A percentile compares a stretch with the other conserved stretches of the same genome.
Evolutionary conservation across 2,113 vertebrate species (phyloP).

Genomic region (Erythrocercus mccallii): DNA sequence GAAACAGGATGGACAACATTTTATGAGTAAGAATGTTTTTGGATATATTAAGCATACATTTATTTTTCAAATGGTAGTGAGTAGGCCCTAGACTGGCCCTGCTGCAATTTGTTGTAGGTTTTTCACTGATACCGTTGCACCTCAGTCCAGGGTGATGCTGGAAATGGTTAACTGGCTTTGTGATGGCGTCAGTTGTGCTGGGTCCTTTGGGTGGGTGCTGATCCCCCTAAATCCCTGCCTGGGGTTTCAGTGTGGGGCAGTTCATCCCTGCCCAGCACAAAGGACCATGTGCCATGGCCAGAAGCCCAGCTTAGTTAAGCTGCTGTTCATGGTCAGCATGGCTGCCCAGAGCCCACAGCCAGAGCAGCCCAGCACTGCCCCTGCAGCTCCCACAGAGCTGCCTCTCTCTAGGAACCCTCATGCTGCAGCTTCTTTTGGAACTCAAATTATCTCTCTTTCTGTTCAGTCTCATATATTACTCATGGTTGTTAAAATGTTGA

Average conservation of each 20-base stretch:
- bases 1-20: constrained; percentile 99
- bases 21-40: constrained; percentile 90
- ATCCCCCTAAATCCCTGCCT: neutral
- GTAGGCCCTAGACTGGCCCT: neutral
- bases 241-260: neutral
- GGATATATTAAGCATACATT: constrained; percentile 40
- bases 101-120: neutral
- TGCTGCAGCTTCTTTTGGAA: neutral
- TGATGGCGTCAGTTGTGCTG: neutral
- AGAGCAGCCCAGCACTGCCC: neutral
- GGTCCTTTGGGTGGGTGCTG: neutral
- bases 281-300: neutral
- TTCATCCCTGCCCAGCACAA: neutral
- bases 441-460: constrained; percentile 27
- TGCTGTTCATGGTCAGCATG: neutral
- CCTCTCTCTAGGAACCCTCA: neutral
- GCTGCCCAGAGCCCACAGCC: neutral
- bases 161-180: neutral
- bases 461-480: constrained; percentile 52
- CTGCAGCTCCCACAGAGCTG: neutral
- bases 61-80: constrained; percentile 16
- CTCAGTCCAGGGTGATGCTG: neutral
- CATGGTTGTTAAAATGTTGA: constrained; percentile 68
- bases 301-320: accelerated
- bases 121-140: neutral